Evolutionary conservation across 53 echinoderm and acorn worm genomes (phyloP), one percentile per base, ranked within the genome.

Genomic region (Glandiceps talaboti): DNA sequence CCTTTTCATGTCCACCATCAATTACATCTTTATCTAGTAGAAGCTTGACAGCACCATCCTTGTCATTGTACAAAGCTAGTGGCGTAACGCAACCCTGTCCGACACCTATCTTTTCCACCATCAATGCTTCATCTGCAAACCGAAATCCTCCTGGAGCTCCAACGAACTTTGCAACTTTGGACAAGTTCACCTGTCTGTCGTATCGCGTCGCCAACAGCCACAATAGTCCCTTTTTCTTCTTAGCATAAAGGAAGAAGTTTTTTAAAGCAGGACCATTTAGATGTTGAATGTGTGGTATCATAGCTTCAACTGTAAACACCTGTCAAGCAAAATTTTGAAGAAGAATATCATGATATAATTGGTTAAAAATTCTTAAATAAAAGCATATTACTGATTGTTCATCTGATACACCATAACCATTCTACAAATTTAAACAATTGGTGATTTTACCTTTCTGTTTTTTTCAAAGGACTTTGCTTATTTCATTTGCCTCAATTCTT

Each of bases 301-400:
- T 95, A 28, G 90, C 82, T 76, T 95, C 95, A 20, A 95, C 87
- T 30, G 95, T 95, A 79, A 95, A 95, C 14, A 95, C 95, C 95
- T 95, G 33, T 1, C 77, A 25, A 73, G 6, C 64, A 74, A 30
- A 33, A n/a, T n/a, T n/a, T n/a, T n/a, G n/a, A n/a, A n/a, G n/a
- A n/a, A n/a, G n/a, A n/a, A n/a, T n/a, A n/a, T n/a, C n/a, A n/a
- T n/a, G n/a, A n/a, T n/a, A n/a, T n/a, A n/a, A n/a, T n/a, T n/a
- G n/a, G n/a, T n/a, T n/a, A n/a, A n/a, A n/a, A n/a, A n/a, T n/a
- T n/a, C n/a, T n/a, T n/a, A n/a, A n/a, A n/a, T n/a, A n/a, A n/a
- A n/a, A n/a, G n/a, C n/a, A n/a, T n/a, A n/a, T n/a, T n/a, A n/a
- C n/a, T n/a, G n/a, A n/a, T n/a, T n/a, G n/a, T n/a, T n/a, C n/a